Percentiles rank a stretch among this genome's conserved stretches.
Evolutionary conservation across 2,113 vertebrate species (phyloP).

Genomic region (Monarcha castaneiventris): DNA sequence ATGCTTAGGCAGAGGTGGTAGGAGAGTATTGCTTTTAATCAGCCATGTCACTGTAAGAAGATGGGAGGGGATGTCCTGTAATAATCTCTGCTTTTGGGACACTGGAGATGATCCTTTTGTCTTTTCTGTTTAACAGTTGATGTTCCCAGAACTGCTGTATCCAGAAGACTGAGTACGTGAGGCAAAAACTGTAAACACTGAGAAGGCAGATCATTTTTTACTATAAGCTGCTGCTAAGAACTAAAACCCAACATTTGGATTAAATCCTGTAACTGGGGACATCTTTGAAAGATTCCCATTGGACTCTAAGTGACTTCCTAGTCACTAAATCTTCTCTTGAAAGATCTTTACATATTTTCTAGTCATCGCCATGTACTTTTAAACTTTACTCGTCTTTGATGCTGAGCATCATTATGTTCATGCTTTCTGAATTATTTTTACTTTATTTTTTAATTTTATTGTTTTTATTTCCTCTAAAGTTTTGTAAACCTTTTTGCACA

Average conservation of each 20-base stretch:
- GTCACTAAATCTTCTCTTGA: neutral
- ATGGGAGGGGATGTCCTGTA: neutral
- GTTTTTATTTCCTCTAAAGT: neutral
- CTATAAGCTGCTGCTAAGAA: neutral
- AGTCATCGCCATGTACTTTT: neutral
- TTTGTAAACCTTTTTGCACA: neutral
- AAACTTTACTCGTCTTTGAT: neutral
- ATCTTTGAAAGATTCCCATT: neutral
- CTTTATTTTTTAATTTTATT: neutral
- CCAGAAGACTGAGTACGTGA: neutral
- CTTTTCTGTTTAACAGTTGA: neutral
- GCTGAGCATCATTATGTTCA: neutral
- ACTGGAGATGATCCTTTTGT: neutral
- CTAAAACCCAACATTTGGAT: neutral
- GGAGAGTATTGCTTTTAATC: neutral
- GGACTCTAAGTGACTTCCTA: neutral
- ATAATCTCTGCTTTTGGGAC: neutral
- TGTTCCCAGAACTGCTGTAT: neutral
- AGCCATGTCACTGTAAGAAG: neutral
- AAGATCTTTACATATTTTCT: neutral
- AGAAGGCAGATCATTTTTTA: neutral
- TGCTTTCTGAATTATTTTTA: neutral
- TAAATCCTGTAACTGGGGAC: neutral
- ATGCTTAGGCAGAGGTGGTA: neutral
- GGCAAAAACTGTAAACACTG: neutral